A percentile compares a stretch with the other conserved stretches of the same genome.
Conservation (phyloP, 2,113 vertebrate species). For the Spheniscus mendiculus region DNA sequence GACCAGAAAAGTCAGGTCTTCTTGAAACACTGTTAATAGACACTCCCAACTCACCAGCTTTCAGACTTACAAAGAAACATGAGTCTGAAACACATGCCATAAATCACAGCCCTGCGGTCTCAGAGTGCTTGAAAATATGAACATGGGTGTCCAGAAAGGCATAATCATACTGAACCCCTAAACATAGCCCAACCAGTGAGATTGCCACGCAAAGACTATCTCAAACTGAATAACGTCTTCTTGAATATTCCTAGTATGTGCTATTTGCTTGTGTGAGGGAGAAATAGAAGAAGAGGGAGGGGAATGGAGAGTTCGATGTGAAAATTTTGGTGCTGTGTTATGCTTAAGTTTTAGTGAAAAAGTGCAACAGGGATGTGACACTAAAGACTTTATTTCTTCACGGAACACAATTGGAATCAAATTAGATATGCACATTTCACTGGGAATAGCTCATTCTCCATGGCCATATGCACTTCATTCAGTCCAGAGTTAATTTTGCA, state of each 20-base stretch:
- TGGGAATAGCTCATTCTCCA: slow-evolving; percentile 34
- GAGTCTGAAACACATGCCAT: background rate
- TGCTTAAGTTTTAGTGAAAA: background rate
- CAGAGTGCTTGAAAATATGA: background rate
- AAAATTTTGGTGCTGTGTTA: background rate
- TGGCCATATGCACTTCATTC: slow-evolving; percentile 45
- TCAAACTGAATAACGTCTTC: background rate
- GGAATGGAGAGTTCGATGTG: background rate
- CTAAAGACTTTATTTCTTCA: slow-evolving; percentile 10
- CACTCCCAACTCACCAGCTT: background rate
- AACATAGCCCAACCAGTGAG: background rate
- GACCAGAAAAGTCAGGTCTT: background rate
- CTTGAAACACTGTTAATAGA: background rate
- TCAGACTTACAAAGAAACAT: background rate
- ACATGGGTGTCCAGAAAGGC: background rate
- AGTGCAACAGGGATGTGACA: background rate
- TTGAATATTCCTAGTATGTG: background rate
- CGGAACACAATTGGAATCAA: background rate
- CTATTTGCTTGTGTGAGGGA: background rate
- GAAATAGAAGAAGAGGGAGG: background rate
- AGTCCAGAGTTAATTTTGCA: slow-evolving; percentile 58
- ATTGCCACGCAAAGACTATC: background rate
- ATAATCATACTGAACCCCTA: background rate
- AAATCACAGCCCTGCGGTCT: background rate
- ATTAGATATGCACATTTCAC: slow-evolving; percentile 20